Conservation (phyloP, 2,113 vertebrate genomes). For the Phrynocephalus versicolor region DNA sequence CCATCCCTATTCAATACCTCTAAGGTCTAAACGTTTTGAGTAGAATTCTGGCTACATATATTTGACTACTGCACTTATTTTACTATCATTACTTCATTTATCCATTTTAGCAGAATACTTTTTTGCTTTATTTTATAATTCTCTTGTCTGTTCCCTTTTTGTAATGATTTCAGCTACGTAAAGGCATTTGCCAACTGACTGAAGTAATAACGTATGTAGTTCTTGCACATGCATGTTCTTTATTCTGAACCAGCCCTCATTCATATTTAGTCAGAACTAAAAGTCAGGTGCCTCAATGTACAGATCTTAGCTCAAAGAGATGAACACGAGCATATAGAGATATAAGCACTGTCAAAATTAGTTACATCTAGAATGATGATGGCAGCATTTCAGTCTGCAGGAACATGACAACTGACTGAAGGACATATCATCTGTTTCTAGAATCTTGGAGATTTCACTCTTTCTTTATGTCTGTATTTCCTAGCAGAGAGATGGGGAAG, state of each 20-base stretch:
- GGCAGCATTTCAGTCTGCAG: conserved; percentile 27
- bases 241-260: conserved; percentile 2
- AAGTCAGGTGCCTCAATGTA: conserved; percentile 41
- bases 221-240: conserved; percentile 15
- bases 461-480: conserved; percentile 61
- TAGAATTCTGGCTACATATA: too few species aligned
- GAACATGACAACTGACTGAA: conserved; percentile 51
- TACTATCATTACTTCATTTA: too few species aligned
- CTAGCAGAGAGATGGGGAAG: conserved; percentile 60
- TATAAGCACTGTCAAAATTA: conserved; percentile 57
- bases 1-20: too few species aligned
- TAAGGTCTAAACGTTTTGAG: too few species aligned
- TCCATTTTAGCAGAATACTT: too few species aligned
- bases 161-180: too few species aligned
- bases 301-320: conserved; percentile 46
- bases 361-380: conserved; percentile 48
- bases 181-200: too few species aligned
- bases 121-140: too few species aligned
- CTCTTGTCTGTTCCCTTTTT: too few species aligned
- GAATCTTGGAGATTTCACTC: conserved; percentile 52
- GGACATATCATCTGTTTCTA: conserved; percentile 50
- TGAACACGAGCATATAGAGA: conserved; percentile 56
- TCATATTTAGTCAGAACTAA: conserved; percentile 33
- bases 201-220: background rate
- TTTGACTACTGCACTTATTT: too few species aligned